Evolutionary conservation across 2,888 invertebrate genomes (phyloP), one percentile per base, ranked within the genome.

Genomic region (Caprella mutica): DNA sequence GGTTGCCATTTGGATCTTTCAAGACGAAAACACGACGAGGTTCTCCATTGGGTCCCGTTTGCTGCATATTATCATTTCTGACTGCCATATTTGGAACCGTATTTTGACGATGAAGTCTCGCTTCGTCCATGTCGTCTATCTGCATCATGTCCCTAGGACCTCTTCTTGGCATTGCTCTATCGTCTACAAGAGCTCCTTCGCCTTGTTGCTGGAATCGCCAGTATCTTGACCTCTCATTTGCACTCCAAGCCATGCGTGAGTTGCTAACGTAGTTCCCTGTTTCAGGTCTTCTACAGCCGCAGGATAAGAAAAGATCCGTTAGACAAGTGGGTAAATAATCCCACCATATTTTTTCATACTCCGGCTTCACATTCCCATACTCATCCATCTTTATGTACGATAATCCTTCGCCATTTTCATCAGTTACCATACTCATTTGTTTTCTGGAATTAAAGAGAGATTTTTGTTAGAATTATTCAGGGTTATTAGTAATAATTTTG

Each of bases 311-410:
- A 5, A 50, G 26, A 27, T 59, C 59, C 2, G 52, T 57, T 27
- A 56, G 50, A 33, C 54, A 59, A 23, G 42, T 40, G 4, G 63
- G 63, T 9, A 63, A 50, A 40, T 52, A 57, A 19, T 63, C 59
- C 63, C 63, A 63, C 59, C 63, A 63, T 14, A 56, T 59, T 23
- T 59, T 57, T 29, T 55, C 52, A 26, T 57, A 40, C 12, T 50
- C 62, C n/a, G 27, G 30, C 0, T 57, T 46, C 33, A 56, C 55
- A 27, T 53, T 52, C 8, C 56, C 57, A 4, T 55, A 52, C 24
- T 64, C 64, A 26, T 60, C 64, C 53, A 64, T 59, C 4, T 59
- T 51, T 8, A 64, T 58, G 46, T 64, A 64, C 1, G 64, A 64
- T 6, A 60, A 52, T 9, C 55, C 59, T 44, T 64, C 64, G 1